Percentiles rank a stretch among this genome's conserved stretches.
Conservation (phyloP, 2,113 vertebrate genomes). For the Bubo blakistoni region DNA sequence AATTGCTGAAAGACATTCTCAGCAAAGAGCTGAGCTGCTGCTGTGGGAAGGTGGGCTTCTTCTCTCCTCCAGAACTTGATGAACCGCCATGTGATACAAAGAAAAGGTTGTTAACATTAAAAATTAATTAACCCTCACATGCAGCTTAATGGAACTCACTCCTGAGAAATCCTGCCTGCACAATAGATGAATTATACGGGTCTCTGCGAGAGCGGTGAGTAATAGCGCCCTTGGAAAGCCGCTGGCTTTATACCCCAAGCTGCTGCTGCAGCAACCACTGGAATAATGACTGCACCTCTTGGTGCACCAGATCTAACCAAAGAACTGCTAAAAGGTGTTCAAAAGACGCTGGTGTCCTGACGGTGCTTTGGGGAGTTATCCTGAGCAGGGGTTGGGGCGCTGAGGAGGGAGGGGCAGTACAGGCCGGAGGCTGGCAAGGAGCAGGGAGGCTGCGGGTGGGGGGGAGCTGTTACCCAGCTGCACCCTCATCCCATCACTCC, state of each 20-base stretch:
- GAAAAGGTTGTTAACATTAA: constrained; percentile 38
- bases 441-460: rapidly evolving
- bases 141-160: background rate
- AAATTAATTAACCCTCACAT: constrained; percentile 38
- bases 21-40: background rate
- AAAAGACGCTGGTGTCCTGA: background rate
- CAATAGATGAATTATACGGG: background rate
- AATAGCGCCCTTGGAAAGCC: background rate
- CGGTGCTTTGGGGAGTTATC: rapidly evolving
- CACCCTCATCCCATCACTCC: too few species aligned
- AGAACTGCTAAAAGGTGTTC: background rate
- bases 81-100: background rate
- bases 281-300: rapidly evolving
- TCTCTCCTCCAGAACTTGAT: background rate
- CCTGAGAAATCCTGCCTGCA: background rate
- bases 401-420: too few species aligned
- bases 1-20: background rate
- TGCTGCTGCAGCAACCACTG: background rate
- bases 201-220: background rate
- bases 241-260: background rate
- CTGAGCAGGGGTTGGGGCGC: rapidly evolving
- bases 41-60: background rate
- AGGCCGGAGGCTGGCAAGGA: background rate
- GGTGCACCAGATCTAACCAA: background rate
- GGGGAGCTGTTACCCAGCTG: background rate